phyloP scores from a whole-genome alignment of 1,140 invertebrate genomes.

The Drosophila subpulchrella region DNA sequence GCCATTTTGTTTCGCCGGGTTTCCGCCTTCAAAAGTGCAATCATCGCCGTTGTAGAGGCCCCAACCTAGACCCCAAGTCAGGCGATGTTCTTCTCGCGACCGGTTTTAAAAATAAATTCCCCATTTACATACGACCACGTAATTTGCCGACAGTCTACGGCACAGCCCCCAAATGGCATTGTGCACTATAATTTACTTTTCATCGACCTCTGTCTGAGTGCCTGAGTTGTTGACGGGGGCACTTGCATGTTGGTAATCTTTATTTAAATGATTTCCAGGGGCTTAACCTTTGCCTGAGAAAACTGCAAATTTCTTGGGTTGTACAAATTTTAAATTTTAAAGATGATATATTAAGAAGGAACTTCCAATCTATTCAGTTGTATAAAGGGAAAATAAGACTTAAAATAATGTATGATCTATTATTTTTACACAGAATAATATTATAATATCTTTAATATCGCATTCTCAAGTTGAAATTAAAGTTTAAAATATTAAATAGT shows the following conservation, averaged over 20 bases:
- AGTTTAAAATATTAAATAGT: not conserved
- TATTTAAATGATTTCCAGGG: constrained; percentile 57
- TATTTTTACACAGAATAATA: too few species aligned
- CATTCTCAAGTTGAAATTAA: too few species aligned
- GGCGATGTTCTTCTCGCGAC: constrained; percentile 35
- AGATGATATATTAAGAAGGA: too few species aligned
- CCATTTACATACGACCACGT: constrained; percentile 64
- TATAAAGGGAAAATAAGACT: too few species aligned
- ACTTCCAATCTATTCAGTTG: too few species aligned
- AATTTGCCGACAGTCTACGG: constrained; percentile 69
- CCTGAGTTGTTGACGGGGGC: not conserved
- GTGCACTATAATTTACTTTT: constrained; percentile 70
- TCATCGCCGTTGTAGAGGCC: constrained; percentile 2
- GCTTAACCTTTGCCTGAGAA: not conserved
- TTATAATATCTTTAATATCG: too few species aligned
- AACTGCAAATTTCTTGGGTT: not conserved
- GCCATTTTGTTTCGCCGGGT: constrained; percentile 64
- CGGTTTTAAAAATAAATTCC: constrained; percentile 65
- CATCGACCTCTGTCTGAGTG: constrained; percentile 44
- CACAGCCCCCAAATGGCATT: constrained; percentile 36
- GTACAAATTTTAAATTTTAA: too few species aligned
- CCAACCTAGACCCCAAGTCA: constrained; percentile 20
- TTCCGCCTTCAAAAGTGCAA: constrained; percentile 73
- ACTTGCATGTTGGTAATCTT: constrained; percentile 65
- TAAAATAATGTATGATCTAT: too few species aligned